These are phyloP conservation scores for Drosophila barbarae DNA, from an alignment of 2,888 invertebrate species.

Conservation along the genomic window DNA sequence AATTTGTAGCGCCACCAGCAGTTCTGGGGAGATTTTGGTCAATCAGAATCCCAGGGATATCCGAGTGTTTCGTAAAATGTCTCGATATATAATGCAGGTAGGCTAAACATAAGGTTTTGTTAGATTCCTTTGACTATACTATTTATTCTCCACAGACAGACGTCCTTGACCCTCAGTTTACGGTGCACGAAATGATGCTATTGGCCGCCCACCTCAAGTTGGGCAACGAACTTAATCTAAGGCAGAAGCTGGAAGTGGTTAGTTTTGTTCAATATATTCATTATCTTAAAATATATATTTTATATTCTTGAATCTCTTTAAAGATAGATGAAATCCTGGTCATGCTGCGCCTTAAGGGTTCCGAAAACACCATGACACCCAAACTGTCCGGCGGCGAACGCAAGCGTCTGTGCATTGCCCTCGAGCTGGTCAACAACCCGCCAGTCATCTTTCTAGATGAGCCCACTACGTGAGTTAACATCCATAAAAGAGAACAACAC, in stretches of 20 bases:
- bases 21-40: constrained; percentile 87
- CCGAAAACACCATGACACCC: constrained; percentile 86
- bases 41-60: constrained; percentile 89
- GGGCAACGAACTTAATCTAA: constrained; percentile 82
- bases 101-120: background rate
- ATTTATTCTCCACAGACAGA: constrained; percentile 81
- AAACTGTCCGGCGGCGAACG: constrained; percentile 94
- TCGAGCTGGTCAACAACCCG: constrained; percentile 95
- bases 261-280: constrained; percentile 67
- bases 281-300: background rate
- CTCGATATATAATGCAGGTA: constrained; percentile 96
- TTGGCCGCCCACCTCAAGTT: constrained; percentile 95
- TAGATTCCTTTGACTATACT: background rate
- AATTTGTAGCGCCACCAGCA: constrained; percentile 82
- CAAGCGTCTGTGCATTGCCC: constrained; percentile 94
- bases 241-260: constrained; percentile 87
- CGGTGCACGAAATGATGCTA: constrained; percentile 92
- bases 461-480: constrained; percentile 90
- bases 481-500: no score
- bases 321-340: constrained; percentile 93
- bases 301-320: constrained; percentile 56
- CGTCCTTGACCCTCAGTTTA: constrained; percentile 90
- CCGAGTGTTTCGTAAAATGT: constrained; percentile 90
- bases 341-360: constrained; percentile 86
- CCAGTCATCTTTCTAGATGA: constrained; percentile 97